Percentiles rank a stretch among this genome's conserved stretches.
Conservation (phyloP, 2,888 invertebrate genomes). For the Catocala nupta region DNA sequence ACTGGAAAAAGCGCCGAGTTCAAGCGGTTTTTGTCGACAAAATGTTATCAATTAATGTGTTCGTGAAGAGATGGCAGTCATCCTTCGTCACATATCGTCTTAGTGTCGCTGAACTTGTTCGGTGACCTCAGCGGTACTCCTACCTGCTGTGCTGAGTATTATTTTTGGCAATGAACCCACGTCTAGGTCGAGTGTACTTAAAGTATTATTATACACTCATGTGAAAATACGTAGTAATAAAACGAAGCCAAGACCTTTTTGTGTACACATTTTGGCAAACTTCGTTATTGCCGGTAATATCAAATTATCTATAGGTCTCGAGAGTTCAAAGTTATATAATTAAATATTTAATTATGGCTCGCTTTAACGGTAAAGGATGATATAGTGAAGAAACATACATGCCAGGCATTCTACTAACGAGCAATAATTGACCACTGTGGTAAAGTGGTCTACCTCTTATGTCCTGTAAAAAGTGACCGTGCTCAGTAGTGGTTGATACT, state of each 20-base stretch:
- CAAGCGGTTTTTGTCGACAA: conserved; percentile 8
- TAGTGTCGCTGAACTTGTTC: conserved; percentile 54
- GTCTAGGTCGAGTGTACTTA: conserved; percentile 55
- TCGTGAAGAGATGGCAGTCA: conserved; percentile 19
- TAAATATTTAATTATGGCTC: too few species aligned
- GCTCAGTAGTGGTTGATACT: too few species aligned
- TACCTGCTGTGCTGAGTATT: conserved; percentile 41
- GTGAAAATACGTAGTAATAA: conserved; percentile 18
- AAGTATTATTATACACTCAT: conserved; percentile 40
- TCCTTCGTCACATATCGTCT: conserved; percentile 43
- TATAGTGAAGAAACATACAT: too few species aligned
- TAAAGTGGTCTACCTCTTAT: too few species aligned
- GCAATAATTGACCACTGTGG: too few species aligned
- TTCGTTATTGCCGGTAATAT: not conserved
- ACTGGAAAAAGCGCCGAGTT: not conserved
- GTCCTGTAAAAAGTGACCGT: too few species aligned
- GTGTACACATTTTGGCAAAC: not conserved
- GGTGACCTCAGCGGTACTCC: conserved; percentile 27
- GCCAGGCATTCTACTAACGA: too few species aligned
- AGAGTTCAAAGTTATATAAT: not conserved
- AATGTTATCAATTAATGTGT: conserved; percentile 16
- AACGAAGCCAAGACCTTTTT: conserved; percentile 14
- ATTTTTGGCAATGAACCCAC: conserved; percentile 68
- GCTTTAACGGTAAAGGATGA: too few species aligned
- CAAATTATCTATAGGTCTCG: too few species aligned